Base-by-base conservation (phyloP, 1,140 invertebrate genomes). In the Zaprionus capensis region DNA sequence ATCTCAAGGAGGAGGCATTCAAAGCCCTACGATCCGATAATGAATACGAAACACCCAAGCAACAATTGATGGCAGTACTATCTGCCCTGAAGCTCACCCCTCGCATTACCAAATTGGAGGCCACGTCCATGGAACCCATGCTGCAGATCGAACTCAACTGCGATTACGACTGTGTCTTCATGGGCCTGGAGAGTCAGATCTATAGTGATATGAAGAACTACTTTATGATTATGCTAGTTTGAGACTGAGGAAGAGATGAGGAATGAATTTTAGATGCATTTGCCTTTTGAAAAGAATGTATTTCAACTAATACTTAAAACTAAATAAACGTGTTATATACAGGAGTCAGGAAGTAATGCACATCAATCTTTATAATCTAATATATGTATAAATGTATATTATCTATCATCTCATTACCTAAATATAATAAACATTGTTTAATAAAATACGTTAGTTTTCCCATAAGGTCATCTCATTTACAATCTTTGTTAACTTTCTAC, bases 401-500 rank as follows among this genome's bases (percentile, higher is more conserved):
- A 57, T 9, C 28, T 31, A 6, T 58, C n/a, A 51, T 24, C 20
- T 51, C n/a, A 46, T 46, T 55, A 12, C 64, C 44, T 55, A 58
- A 46, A 51, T 41, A 53, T 55, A 57, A 41, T 36, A 66, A 38
- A 63, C 58, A 28, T 41, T 22, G 9, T 46, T 53, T 66, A 64
- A 41, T 63, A 63, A 75, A 71, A 70, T 61, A 64, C 36, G 34
- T 68, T 64, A 51, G n/a, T 68, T 46, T 17, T 46, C n/a, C 12
- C 12, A 36, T 34, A 68, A 61, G 41, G 34, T 68, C 49, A 38
- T 61, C 14, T 61, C 14, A 28, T 68, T 9, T 70, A 62, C 44
- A 56, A 36, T 51, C 38, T 67, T 69, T 81, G 82, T 81, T 85
- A 81, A 85, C 71, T 79, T 75, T 82, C 76, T 80, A 86, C 80